phyloP scores from a whole-genome alignment of 2,113 vertebrate genomes.

The Sinocyclocheilus anophthalmus region DNA sequence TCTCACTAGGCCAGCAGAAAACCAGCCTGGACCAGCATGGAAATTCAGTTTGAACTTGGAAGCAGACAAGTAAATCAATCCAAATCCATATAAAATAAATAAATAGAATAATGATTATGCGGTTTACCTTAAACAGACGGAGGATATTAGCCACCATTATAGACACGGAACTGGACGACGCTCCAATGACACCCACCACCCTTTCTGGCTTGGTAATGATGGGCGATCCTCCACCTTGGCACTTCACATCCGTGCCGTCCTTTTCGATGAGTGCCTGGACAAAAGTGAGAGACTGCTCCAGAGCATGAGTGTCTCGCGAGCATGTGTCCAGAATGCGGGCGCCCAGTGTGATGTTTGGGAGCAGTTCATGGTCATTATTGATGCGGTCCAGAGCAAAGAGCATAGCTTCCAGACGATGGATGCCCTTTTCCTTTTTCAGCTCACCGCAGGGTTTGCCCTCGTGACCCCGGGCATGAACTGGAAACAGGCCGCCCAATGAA shows the following conservation, averaged over 20 bases:
- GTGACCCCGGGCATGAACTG: conserved; percentile 88
- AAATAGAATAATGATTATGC: neutral
- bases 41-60: neutral
- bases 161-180: conserved; percentile 95
- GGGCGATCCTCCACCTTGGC: conserved; percentile 87
- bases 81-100: neutral
- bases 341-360: conserved; percentile 96
- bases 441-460: conserved; percentile 95
- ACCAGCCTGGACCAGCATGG: neutral
- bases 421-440: conserved; percentile 97
- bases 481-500: conserved; percentile 94
- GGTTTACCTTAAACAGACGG: conserved; percentile 91
- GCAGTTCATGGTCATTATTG: conserved; percentile 94
- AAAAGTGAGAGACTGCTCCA: conserved; percentile 98
- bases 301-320: conserved; percentile 94
- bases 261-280: conserved; percentile 97
- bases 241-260: conserved; percentile 94
- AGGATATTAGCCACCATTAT: conserved; percentile 99
- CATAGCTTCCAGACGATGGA: conserved; percentile 97
- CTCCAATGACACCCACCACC: conserved; percentile 94
- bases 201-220: conserved; percentile 95
- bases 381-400: conserved; percentile 96
- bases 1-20: neutral
- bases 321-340: conserved; percentile 97
- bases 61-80: conserved; percentile 1